These are phyloP conservation scores for Selenia dentaria DNA, from an alignment of 2,888 invertebrate genomes.

Conservation along the genomic window DNA sequence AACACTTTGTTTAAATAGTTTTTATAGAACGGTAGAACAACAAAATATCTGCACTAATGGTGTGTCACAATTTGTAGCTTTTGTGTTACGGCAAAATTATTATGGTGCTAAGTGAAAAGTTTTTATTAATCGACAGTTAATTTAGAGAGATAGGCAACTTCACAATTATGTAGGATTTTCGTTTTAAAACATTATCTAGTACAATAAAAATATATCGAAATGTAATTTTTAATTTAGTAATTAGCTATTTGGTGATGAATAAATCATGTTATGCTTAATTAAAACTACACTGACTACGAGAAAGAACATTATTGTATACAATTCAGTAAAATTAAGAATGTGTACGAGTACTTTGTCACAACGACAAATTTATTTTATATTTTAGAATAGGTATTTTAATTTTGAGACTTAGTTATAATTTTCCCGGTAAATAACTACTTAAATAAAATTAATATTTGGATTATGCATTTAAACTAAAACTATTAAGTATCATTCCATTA, in stretches of 20 bases:
- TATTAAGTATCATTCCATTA: constrained; percentile 53
- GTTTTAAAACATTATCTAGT: neutral
- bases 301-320: neutral
- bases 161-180: constrained; percentile 16
- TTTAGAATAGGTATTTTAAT: neutral
- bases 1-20: constrained; percentile 18
- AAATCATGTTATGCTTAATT: too few species aligned
- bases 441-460: constrained; percentile 12
- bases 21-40: constrained; percentile 7
- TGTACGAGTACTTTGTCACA: constrained; percentile 5
- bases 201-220: too few species aligned
- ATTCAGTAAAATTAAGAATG: too few species aligned
- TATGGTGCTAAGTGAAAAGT: constrained; percentile 55
- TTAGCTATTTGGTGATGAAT: too few species aligned
- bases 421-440: constrained; percentile 7
- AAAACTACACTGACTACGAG: neutral
- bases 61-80: too few species aligned
- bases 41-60: too few species aligned
- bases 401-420: neutral
- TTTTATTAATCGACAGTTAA: constrained; percentile 28
- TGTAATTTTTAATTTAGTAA: too few species aligned
- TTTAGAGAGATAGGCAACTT: constrained; percentile 25
- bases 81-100: constrained; percentile 33
- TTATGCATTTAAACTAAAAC: constrained; percentile 50
- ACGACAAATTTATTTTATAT: constrained; percentile 7